phyloP scores from a whole-genome alignment of 2,113 vertebrate species.

The Ictidomys tridecemlineatus region DNA sequence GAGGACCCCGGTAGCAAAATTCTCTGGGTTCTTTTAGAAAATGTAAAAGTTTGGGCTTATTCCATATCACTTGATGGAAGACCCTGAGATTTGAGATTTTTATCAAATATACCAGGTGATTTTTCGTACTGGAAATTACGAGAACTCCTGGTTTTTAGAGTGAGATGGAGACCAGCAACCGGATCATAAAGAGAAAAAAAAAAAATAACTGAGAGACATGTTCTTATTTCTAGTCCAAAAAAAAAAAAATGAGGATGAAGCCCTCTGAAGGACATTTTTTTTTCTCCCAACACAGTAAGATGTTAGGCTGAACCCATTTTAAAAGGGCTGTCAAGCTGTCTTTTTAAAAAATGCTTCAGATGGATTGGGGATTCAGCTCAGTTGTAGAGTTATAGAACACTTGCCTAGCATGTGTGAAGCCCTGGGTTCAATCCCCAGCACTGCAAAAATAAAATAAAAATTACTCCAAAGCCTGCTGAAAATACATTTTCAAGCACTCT shows the following conservation, averaged over 20 bases:
- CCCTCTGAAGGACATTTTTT: not conserved
- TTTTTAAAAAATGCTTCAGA: not conserved
- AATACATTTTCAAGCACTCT: not conserved
- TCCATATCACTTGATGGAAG: not conserved
- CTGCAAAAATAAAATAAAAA: not conserved
- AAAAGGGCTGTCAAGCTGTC: not conserved
- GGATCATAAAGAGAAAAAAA: not conserved
- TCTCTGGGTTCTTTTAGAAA: not conserved
- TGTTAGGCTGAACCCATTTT: not conserved
- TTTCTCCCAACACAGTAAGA: not conserved
- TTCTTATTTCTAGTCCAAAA: not conserved
- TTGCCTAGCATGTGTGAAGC: too few species aligned
- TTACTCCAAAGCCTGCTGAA: not conserved
- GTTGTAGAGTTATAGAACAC: too few species aligned
- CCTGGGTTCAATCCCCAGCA: too few species aligned
- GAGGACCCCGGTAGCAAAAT: not conserved
- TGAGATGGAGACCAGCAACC: not conserved
- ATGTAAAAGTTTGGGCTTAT: not conserved
- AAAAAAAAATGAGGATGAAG: conserved; percentile 43
- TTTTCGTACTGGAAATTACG: not conserved
- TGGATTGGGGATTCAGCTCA: too few species aligned
- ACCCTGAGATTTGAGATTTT: not conserved
- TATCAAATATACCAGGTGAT: not conserved
- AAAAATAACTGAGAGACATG: conserved; percentile 13
- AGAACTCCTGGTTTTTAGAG: not conserved